Conservation (phyloP, 2,888 invertebrate genomes). For the Drosophila neotestacea region DNA sequence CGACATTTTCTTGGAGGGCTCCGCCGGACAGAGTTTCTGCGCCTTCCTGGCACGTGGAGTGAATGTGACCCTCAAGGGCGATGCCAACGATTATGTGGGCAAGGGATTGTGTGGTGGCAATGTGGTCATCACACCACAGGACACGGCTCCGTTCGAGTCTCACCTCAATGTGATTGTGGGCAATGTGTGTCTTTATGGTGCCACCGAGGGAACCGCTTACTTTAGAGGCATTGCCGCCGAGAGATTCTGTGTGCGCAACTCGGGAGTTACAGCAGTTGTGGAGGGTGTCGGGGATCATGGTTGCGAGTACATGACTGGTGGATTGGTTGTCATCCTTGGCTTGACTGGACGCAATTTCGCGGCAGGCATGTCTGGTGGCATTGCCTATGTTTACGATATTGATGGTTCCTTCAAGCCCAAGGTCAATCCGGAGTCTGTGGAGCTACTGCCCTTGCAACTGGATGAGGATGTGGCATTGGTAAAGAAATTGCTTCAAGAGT, state of each 20-base stretch:
- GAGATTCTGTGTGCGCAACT: constrained; percentile 99
- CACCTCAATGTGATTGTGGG: constrained; percentile 98
- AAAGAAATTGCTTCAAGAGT: constrained; percentile 92
- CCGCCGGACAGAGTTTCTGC: constrained; percentile 99
- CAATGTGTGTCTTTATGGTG: constrained; percentile 99
- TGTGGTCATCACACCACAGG: constrained; percentile 96
- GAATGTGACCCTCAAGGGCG: constrained; percentile 96
- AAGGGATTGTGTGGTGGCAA: constrained; percentile 97
- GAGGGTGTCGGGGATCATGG: constrained; percentile 99
- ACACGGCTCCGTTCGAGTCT: constrained; percentile 93
- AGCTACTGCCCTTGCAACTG: constrained; percentile 92
- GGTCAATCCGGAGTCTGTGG: constrained; percentile 98
- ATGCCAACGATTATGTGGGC: constrained; percentile 99
- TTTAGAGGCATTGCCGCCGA: constrained; percentile 99
- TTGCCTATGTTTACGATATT: constrained; percentile 97
- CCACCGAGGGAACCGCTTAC: constrained; percentile 96
- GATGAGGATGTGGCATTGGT: constrained; percentile 92
- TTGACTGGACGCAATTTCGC: constrained; percentile 99
- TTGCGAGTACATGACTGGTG: constrained; percentile 99
- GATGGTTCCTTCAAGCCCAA: constrained; percentile 93
- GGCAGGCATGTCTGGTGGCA: constrained; percentile 98
- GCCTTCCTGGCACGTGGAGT: constrained; percentile 97
- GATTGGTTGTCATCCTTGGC: constrained; percentile 95
- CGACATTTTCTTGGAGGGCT: constrained; percentile 93
- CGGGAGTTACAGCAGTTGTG: constrained; percentile 97